Conservation (phyloP, 2,888 invertebrate genomes). For the Drosophila anomalata region DNA sequence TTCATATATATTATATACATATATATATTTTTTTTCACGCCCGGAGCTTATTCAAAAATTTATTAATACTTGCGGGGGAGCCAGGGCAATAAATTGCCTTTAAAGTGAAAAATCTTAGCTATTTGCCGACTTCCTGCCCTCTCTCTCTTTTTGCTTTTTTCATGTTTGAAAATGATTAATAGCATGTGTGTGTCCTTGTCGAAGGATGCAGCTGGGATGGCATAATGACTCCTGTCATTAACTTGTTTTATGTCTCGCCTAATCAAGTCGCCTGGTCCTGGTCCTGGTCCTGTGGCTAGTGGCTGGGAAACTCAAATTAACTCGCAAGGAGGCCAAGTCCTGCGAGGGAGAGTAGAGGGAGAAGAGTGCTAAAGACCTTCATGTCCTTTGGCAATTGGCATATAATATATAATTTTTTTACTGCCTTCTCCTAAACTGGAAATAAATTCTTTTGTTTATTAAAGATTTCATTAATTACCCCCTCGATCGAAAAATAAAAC, state of each 20-base stretch:
- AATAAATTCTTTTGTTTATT: slow-evolving; percentile 4
- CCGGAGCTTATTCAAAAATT: slow-evolving; percentile 63
- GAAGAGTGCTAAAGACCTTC: neutral
- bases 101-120: slow-evolving; percentile 57
- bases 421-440: neutral
- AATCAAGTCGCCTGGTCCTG: slow-evolving; percentile 63
- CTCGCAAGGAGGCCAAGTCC: neutral
- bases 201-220: slow-evolving; percentile 35
- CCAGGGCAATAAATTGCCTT: slow-evolving; percentile 48
- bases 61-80: slow-evolving; percentile 57
- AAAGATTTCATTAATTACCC: neutral
- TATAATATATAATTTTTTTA: neutral
- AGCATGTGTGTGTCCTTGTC: slow-evolving; percentile 30
- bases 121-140: neutral
- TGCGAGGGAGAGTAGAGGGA: no score
- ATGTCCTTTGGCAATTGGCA: neutral
- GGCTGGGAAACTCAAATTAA: slow-evolving; percentile 23
- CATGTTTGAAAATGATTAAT: slow-evolving; percentile 62
- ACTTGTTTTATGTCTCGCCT: slow-evolving; percentile 69
- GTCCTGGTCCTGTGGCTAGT: neutral
- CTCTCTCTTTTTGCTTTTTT: neutral
- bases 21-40: neutral
- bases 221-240: slow-evolving; percentile 70
- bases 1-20: slow-evolving; percentile 1
- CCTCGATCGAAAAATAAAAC: neutral